Base-by-base conservation (phyloP, 2,888 invertebrate genomes). In the Cheilosia urbana region DNA sequence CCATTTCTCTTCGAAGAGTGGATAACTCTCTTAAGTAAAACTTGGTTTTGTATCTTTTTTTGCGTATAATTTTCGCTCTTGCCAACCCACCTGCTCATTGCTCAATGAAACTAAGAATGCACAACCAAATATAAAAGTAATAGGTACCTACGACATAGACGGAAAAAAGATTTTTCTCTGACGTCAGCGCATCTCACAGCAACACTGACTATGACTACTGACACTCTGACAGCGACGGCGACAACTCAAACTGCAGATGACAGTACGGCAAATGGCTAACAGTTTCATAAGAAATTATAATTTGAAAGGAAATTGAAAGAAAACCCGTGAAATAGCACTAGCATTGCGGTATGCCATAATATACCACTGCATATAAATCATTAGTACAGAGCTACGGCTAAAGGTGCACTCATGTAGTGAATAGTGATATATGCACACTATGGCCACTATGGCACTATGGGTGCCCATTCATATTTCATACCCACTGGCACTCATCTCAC, bases 271-370 rank as follows among this genome's bases (percentile, higher is more conserved):
- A n/a, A n/a, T 45, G 7, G 1, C 47, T 21, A 15, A 13, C 51
- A 6, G 58, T 79, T 37, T 66, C 53, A 42, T 63, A 63, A 80
- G 53, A 72, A 51, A 60, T 37, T 40, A 69, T 60, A 62, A 75
- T 53, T 30, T 4, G 51, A 51, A 51, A 51, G 13, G 21, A 34
- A 63, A 37, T 42, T 65, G 45, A 57, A 71, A 65, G 58, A 58
- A 77, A 82, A 68, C 30, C 49, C 17, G 40, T 66, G 27, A 34
- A 45, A 34, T 55, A 47, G 19, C 37, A 49, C 49, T 47, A 47
- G 24, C 37, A 49, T 37, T 53, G 49, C 30, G 30, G 9, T 21
- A 13, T 13, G 4, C 37, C 13, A 13, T n/a, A n/a, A n/a, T n/a
- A n/a, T 37, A 37, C 13, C 13, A 13, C 13, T 37, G 13, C 13